A percentile compares a stretch with the other conserved stretches of the same genome.
Evolutionary conservation across 2,888 invertebrate species (phyloP).

Genomic region (Galerucella calmariensis): DNA sequence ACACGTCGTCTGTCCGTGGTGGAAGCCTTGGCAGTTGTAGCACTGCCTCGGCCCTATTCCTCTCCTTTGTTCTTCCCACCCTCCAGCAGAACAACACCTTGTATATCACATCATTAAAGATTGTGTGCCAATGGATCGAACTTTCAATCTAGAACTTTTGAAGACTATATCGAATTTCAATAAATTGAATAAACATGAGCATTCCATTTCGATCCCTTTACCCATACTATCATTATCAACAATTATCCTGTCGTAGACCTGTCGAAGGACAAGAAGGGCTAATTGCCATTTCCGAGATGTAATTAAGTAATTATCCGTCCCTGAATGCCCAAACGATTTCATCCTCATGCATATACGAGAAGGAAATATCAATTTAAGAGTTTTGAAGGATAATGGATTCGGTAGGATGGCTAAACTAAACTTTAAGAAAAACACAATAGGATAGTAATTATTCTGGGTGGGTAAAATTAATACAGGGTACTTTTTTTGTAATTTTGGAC

Average conservation of each 20-base stretch:
- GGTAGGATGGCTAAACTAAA: not conserved
- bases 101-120: no score
- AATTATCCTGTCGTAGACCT: constrained; percentile 49
- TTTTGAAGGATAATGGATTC: constrained; percentile 28
- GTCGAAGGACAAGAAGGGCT: constrained; percentile 47
- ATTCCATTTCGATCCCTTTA: constrained; percentile 20
- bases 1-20: no score
- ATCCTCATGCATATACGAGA: constrained; percentile 31
- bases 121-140: no score
- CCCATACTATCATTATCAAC: constrained; percentile 48
- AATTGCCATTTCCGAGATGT: constrained; percentile 54
- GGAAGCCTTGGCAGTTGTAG: no score
- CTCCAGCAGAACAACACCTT: no score
- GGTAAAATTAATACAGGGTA: no score
- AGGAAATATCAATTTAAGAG: constrained; percentile 39
- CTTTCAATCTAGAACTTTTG: no score
- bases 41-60: no score
- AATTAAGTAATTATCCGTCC: constrained; percentile 54
- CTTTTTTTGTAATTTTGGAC: not conserved
- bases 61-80: no score
- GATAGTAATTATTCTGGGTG: not conserved
- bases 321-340: constrained; percentile 43
- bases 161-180: not conserved
- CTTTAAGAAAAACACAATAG: not conserved
- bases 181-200: constrained; percentile 28